Conservation (phyloP, 1,140 invertebrate genomes). For the Macrostomum lignano region DNA sequence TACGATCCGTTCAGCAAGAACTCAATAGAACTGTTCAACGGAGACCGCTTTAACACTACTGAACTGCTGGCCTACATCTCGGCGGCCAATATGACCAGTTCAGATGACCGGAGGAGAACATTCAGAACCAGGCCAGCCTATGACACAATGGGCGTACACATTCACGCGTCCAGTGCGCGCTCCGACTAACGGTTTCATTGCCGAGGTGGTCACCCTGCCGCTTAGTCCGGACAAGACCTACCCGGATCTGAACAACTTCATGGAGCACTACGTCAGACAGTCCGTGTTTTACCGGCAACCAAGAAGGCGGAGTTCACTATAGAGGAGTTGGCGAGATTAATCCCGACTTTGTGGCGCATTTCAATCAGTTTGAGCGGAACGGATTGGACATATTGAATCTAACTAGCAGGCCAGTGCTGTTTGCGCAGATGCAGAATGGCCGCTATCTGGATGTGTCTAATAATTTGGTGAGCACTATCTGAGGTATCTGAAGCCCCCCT, state of each 20-base stretch:
- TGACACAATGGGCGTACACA: conserved; percentile 48
- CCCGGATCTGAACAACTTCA: neutral
- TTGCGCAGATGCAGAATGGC: conserved; percentile 72
- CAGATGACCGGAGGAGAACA: too few species aligned
- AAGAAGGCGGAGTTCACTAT: conserved; percentile 48
- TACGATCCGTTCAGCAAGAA: conserved; percentile 60
- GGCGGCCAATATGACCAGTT: too few species aligned
- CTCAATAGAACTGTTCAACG: conserved; percentile 57
- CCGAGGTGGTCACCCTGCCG: conserved; percentile 73
- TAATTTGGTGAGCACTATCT: too few species aligned
- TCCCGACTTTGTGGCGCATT: conserved; percentile 56
- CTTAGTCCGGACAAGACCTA: conserved; percentile 9
- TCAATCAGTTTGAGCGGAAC: conserved; percentile 56
- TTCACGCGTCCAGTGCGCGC: conserved; percentile 74
- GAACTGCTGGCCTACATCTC: conserved; percentile 4
- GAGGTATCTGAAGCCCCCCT: too few species aligned
- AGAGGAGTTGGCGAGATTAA: conserved; percentile 69
- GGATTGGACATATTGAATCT: conserved; percentile 79
- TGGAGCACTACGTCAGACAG: conserved; percentile 50
- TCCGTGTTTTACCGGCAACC: conserved; percentile 53
- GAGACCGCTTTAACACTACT: conserved; percentile 49
- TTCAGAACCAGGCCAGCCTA: too few species aligned
- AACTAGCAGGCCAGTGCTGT: conserved; percentile 52
- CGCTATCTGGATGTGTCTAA: conserved; percentile 35
- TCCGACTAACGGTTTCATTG: conserved; percentile 77